These are phyloP conservation scores for Prorops nasuta DNA, from an alignment of 1,140 invertebrate species.

Conservation along the genomic window DNA sequence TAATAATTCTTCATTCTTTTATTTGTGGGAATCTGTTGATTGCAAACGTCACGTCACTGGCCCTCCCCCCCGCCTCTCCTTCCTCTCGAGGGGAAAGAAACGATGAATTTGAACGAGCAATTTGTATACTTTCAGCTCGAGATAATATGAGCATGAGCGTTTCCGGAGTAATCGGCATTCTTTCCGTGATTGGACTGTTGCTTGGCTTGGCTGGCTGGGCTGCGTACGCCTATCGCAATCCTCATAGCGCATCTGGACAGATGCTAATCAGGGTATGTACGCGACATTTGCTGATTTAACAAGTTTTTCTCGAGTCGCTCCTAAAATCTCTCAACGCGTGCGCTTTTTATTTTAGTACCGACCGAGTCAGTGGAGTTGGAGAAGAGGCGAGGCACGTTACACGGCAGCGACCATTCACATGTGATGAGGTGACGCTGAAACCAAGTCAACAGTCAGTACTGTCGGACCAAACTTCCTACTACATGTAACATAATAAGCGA, in stretches of 20 bases:
- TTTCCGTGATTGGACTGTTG: constrained; percentile 64
- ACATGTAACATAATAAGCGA: constrained; percentile 37
- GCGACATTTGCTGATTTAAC: background rate
- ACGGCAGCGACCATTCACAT: constrained; percentile 92
- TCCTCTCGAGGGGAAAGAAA: no score
- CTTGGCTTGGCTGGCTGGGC: constrained; percentile 70
- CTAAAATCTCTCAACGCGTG: no score
- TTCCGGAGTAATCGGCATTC: constrained; percentile 67
- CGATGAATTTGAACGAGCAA: no score
- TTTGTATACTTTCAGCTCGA: constrained; percentile 23
- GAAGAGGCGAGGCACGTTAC: constrained; percentile 84
- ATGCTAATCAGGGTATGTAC: constrained; percentile 85
- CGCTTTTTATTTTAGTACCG: constrained; percentile 74
- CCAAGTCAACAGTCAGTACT: constrained; percentile 38
- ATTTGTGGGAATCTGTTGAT: no score
- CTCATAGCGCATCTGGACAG: constrained; percentile 92
- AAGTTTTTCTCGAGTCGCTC: background rate
- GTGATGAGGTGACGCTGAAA: constrained; percentile 55
- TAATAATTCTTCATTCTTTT: no score
- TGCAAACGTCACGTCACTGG: no score
- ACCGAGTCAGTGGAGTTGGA: constrained; percentile 89
- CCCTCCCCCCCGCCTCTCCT: no score
- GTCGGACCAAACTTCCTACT: constrained; percentile 48
- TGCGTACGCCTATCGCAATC: constrained; percentile 92
- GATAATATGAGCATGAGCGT: constrained; percentile 51